Percentiles rank a stretch among this genome's conserved stretches.
Conservation (phyloP, 1,140 invertebrate genomes). For the Latrodectus geometricus region DNA sequence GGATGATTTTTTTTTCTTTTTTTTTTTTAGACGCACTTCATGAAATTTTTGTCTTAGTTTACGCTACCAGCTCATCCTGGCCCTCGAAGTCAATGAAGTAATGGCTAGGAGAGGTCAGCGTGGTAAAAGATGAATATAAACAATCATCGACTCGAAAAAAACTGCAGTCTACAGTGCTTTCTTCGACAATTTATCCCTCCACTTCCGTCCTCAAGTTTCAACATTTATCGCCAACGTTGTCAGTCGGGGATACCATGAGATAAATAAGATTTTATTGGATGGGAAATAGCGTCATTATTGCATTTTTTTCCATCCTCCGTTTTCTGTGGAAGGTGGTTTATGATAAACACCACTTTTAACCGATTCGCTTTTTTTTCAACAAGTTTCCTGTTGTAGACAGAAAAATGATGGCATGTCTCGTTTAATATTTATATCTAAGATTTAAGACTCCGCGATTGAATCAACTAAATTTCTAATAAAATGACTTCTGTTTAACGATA, state of each 20-base stretch:
- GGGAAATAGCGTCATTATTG: constrained; percentile 42
- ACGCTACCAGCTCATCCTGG: constrained; percentile 20
- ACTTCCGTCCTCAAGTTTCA: neutral
- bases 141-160: neutral
- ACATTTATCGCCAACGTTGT: constrained; percentile 12
- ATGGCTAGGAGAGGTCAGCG: constrained; percentile 27
- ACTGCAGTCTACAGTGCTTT: constrained; percentile 12
- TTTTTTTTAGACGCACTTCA: constrained; percentile 16
- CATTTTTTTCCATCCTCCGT: neutral
- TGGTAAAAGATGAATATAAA: constrained; percentile 50
- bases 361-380: no score
- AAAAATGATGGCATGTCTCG: no score
- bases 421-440: no score
- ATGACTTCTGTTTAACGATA: no score
- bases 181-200: neutral
- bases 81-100: constrained; percentile 10
- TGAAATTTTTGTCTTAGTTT: constrained; percentile 21
- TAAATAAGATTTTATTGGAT: constrained; percentile 56
- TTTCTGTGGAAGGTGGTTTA: constrained; percentile 31
- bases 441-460: no score
- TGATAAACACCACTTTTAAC: constrained; percentile 22
- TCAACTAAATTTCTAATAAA: no score
- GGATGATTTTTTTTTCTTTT: constrained; percentile 14
- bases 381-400: no score
- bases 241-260: constrained; percentile 4